Conservation (phyloP, 2,113 vertebrate species). For the Numenius arquata region DNA sequence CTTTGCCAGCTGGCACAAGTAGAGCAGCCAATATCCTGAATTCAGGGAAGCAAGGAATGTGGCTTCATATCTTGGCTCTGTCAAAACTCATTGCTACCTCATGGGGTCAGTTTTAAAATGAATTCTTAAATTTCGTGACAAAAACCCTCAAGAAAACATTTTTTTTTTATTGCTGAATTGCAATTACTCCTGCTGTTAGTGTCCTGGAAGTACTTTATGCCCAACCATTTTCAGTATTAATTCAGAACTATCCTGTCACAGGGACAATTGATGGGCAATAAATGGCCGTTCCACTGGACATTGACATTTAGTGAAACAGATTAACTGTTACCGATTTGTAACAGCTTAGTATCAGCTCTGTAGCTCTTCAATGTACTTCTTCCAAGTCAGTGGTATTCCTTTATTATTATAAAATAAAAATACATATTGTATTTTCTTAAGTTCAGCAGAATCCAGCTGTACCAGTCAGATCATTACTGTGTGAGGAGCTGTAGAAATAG, state of each 20-base stretch:
- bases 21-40: neutral
- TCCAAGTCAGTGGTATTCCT: neutral
- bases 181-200: neutral
- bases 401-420: neutral
- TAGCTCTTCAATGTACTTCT: neutral
- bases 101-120: neutral
- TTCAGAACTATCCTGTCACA: neutral
- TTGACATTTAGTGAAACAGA: neutral
- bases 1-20: neutral
- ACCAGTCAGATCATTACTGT: neutral
- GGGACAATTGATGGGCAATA: neutral
- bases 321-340: neutral
- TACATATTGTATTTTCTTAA: neutral
- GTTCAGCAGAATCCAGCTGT: neutral
- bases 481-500: neutral
- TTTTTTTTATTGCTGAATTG: neutral
- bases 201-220: neutral
- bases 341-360: neutral
- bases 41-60: neutral
- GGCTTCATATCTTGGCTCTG: neutral
- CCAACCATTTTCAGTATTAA: neutral
- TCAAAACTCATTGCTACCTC: neutral
- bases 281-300: neutral
- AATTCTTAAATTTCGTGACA: accelerated
- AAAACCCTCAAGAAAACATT: neutral